phyloP scores from a whole-genome alignment of 2,113 vertebrate species.

The Ammodytes marinus region DNA sequence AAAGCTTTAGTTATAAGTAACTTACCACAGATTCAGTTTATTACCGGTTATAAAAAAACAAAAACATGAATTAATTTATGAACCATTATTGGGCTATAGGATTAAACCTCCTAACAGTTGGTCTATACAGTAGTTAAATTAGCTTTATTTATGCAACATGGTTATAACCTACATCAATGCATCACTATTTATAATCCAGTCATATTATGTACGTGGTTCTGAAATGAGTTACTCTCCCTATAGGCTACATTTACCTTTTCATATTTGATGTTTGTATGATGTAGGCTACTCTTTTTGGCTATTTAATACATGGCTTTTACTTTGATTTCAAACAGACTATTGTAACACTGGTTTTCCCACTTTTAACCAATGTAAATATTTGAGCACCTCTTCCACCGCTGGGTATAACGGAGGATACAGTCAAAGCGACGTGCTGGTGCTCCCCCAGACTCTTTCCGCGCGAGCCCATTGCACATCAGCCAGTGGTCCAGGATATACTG shows the following conservation, averaged over 20 bases:
- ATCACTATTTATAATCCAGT: background rate
- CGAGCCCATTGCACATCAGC: slow-evolving; percentile 53
- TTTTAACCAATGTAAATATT: no score
- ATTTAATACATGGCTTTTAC: background rate
- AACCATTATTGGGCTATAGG: background rate
- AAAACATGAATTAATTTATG: background rate
- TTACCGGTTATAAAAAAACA: background rate
- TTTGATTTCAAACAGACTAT: background rate
- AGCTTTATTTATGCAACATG: background rate
- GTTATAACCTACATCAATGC: background rate
- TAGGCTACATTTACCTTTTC: background rate
- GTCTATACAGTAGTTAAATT: background rate
- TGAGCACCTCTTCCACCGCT: background rate
- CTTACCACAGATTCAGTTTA: background rate
- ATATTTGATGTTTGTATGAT: no score
- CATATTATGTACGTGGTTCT: background rate
- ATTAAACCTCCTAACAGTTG: background rate
- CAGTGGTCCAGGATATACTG: slow-evolving; percentile 44
- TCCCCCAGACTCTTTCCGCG: no score
- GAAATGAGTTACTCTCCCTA: background rate
- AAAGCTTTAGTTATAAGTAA: background rate
- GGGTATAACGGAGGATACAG: background rate
- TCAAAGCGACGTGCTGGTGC: background rate
- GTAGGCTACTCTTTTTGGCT: no score
- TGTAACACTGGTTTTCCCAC: background rate